Conservation (phyloP, 2,888 invertebrate genomes). For the Sesia bembeciformis region DNA sequence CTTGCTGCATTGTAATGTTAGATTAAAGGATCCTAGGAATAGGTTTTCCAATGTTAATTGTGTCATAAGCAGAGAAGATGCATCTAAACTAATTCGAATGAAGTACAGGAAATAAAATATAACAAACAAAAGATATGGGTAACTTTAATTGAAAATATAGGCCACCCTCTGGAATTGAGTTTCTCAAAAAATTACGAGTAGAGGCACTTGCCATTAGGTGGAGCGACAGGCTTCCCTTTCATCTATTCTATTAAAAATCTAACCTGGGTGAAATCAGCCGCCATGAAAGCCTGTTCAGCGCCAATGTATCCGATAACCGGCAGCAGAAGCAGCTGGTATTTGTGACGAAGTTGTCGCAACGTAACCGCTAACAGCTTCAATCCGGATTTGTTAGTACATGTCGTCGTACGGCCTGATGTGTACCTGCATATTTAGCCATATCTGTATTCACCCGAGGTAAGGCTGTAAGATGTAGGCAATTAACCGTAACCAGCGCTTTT, state of each 20-base stretch:
- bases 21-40: too few relatives aligned
- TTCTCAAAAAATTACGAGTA: too few relatives aligned
- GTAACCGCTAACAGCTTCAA: constrained; percentile 83
- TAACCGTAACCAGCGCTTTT: too few relatives aligned
- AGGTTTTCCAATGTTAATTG: too few relatives aligned
- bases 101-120: too few relatives aligned
- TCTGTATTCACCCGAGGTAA: too few relatives aligned
- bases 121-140: too few relatives aligned
- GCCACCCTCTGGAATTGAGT: too few relatives aligned
- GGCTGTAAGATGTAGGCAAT: background rate
- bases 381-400: constrained; percentile 78
- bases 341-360: constrained; percentile 82
- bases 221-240: background rate
- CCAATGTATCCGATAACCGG: constrained; percentile 96
- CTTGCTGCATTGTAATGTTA: too few relatives aligned
- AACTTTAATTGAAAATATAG: too few relatives aligned
- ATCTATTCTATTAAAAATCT: constrained; percentile 21
- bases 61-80: too few relatives aligned
- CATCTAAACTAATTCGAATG: too few relatives aligned
- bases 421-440: constrained; percentile 27
- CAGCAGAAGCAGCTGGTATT: constrained; percentile 86
- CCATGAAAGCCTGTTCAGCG: constrained; percentile 93
- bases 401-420: constrained; percentile 56
- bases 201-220: background rate
- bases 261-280: constrained; percentile 87